Base-by-base conservation (phyloP, 1,140 invertebrate species). In the Drosophila lacteicornis region DNA sequence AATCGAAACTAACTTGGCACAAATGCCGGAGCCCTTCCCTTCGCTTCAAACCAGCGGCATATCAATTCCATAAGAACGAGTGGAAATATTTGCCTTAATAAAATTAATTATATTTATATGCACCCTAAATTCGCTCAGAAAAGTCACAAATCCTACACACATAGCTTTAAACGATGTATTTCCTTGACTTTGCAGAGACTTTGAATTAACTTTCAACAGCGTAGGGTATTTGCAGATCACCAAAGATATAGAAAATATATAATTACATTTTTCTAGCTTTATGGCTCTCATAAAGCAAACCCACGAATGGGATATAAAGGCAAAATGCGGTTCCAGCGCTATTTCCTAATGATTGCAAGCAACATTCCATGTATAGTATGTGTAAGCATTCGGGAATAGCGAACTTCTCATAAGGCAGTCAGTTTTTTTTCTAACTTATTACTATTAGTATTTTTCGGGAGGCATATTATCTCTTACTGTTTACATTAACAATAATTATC, bases 1-100 rank as follows among this genome's bases (percentile, higher is more conserved):
- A 82, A 84, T 88, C 46, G 66, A 79, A 75, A 79, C 78, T 85
- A 79, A 78, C 67, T 87, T 74, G 61, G 79, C 51, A 22, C 25
- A 40, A 17, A 53, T 53, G 42, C 22, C 22, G 22, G 22, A 25
- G 22, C 36, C 60, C n/a, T 68, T 80, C 73, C 33, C 71, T 87
- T 70, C 60, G 9, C 36, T 50, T 50, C 45, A 27, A 15, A 30
- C 42, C 19, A 30, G 36, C 15, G 84, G 80, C 58, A 83, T 79
- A 76, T 82, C 42, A 27, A 49, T 49, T 47, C 40, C 7, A 1
- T 13, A 22, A 1, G 17, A 46, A 9, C 43, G 12, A 27, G 25
- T 57, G 27, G 15, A 4, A 25, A 11, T 15, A 8, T 11, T 12
- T 9, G 15, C 6, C 8, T 27, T n/a, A n/a, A 17, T 15, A 22